Evolutionary conservation across 2,797 vertebrate species (phyloP).

Genomic region (Alcedo quadribrachys): DNA sequence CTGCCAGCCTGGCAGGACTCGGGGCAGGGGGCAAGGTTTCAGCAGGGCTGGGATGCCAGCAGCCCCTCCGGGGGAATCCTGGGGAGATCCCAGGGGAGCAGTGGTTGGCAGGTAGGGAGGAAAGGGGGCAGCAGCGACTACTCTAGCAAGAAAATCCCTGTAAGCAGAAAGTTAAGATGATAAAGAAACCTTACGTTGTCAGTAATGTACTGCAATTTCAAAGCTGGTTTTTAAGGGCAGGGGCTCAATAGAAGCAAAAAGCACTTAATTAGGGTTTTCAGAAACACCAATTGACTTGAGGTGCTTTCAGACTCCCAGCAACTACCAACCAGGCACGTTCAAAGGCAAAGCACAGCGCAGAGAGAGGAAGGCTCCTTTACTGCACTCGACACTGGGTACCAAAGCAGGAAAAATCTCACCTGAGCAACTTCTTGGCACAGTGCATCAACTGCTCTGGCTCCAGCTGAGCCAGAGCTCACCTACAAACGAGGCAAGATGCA

Average conservation of each 20-base stretch:
- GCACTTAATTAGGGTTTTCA: constrained; percentile 34
- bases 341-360: neutral
- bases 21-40: neutral
- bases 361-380: neutral
- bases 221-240: constrained; percentile 14
- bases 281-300: constrained; percentile 5
- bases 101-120: neutral
- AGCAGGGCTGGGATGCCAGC: neutral
- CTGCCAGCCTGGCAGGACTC: neutral
- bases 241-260: constrained; percentile 14
- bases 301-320: neutral
- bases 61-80: neutral
- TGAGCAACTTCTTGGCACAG: neutral
- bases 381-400: neutral
- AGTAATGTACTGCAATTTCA: neutral
- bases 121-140: neutral
- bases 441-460: neutral
- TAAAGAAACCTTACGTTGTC: neutral
- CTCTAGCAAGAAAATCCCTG: neutral
- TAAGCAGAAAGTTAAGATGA: neutral
- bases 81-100: neutral
- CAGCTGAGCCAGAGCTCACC: neutral
- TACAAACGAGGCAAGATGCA: neutral
- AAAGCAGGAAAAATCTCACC: neutral
- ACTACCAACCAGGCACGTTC: neutral